Conservation (phyloP, 1,140 invertebrate genomes). For the Pseudomyrmex sp. region DNA sequence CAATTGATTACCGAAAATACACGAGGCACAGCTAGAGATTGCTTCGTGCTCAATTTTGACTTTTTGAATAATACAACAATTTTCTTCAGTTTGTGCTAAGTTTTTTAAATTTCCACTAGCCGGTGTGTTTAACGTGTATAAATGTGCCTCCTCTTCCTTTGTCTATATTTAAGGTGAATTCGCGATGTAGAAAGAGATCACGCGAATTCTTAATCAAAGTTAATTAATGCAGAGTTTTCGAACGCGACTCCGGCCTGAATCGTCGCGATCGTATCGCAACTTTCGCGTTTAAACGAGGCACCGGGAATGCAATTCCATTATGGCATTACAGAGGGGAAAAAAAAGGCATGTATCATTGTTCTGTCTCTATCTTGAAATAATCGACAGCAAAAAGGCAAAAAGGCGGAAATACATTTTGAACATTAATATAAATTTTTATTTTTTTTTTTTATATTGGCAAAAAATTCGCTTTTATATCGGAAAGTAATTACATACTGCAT, state of each 20-base stretch:
- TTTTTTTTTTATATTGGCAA: constrained; percentile 50
- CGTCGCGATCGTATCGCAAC: constrained; percentile 6
- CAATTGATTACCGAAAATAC: constrained; percentile 53
- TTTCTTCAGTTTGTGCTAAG: background rate
- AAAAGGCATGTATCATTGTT: constrained; percentile 19
- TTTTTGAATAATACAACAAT: background rate
- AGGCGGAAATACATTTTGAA: constrained; percentile 16
- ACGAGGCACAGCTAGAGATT: background rate
- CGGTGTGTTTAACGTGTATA: too few relatives aligned
- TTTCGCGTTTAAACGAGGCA: constrained; percentile 12
- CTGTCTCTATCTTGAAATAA: constrained; percentile 34
- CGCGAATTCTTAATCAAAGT: constrained; percentile 2
- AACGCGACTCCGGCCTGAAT: background rate
- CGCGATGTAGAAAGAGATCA: background rate
- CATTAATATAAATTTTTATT: constrained; percentile 56
- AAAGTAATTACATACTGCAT: constrained; percentile 57
- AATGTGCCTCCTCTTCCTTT: background rate
- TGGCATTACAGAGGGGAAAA: background rate
- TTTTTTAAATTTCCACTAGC: constrained; percentile 1
- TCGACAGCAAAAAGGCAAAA: constrained; percentile 12
- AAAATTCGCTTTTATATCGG: constrained; percentile 49
- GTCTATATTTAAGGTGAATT: background rate
- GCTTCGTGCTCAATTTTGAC: background rate
- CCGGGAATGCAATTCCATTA: constrained; percentile 26
- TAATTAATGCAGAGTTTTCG: constrained; percentile 14